Conservation (phyloP, 2,888 invertebrate species). For the Morinoia aosen region DNA sequence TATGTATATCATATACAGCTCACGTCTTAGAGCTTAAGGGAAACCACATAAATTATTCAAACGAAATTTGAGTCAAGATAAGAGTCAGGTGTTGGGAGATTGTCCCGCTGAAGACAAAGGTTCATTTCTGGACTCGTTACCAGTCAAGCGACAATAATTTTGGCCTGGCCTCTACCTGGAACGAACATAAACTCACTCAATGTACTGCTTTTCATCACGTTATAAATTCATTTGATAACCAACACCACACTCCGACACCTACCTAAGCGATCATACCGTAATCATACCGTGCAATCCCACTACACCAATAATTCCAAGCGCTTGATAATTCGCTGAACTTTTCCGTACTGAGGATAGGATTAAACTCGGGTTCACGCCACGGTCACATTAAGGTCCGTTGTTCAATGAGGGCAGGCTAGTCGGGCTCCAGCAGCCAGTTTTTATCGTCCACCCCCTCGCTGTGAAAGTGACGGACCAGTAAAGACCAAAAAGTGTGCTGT, state of each 20-base stretch:
- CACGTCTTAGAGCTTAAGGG: neutral
- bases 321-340: too few species aligned
- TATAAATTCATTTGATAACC: too few species aligned
- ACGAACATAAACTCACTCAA: neutral
- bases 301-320: too few species aligned
- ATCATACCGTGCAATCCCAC: too few species aligned
- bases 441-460: neutral
- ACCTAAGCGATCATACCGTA: too few species aligned
- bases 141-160: neutral
- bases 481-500: neutral
- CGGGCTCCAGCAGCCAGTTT: neutral
- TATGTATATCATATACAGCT: neutral
- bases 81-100: neutral
- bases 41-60: neutral
- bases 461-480: slow-evolving; percentile 6
- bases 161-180: neutral
- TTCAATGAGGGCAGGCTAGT: neutral
- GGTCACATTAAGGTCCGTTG: neutral
- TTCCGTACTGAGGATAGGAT: too few species aligned
- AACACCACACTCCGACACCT: too few species aligned
- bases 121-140: neutral
- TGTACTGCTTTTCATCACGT: too few species aligned
- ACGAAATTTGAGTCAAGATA: neutral
- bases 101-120: neutral
- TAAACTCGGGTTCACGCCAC: too few species aligned